These are phyloP conservation scores for Nyctalus aviator DNA, from an alignment of 2,797 vertebrate species.

Conservation along the genomic window DNA sequence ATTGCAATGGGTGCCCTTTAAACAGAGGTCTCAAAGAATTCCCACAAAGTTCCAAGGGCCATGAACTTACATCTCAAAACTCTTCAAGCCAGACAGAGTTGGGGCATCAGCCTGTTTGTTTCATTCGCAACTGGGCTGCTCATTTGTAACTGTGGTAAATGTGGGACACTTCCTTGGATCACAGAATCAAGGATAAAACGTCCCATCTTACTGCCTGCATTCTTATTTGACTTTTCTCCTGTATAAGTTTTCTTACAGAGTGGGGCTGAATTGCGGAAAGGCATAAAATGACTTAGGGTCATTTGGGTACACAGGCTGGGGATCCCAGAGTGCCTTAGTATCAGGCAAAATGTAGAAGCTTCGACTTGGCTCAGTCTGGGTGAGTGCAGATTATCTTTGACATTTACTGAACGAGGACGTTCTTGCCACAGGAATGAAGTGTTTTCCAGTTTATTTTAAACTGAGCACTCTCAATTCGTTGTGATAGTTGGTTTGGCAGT, in stretches of 20 bases:
- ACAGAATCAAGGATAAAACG: not conserved
- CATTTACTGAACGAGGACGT: conserved; percentile 46
- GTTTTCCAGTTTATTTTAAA: conserved; percentile 63
- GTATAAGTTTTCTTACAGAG: not conserved
- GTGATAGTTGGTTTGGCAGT: conserved; percentile 53
- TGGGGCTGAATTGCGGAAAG: conserved; percentile 18
- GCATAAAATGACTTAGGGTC: not conserved
- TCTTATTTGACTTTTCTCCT: not conserved
- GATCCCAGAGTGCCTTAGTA: not conserved
- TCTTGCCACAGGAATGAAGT: conserved; percentile 45
- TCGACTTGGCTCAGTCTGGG: not conserved
- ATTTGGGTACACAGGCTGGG: not conserved
- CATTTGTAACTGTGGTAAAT: not conserved
- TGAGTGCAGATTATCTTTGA: conserved; percentile 40
- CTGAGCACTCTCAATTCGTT: conserved; percentile 51
- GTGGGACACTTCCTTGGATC: not conserved
- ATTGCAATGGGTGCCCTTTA: not conserved
- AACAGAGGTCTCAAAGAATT: conserved; percentile 10
- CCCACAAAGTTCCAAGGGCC: not conserved
- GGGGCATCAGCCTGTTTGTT: not conserved
- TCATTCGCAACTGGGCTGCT: not conserved
- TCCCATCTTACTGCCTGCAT: not conserved
- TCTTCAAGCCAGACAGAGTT: not conserved
- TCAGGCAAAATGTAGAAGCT: not conserved
- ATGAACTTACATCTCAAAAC: not conserved